Base-by-base conservation (phyloP, 2,113 vertebrate species). In the Myotis lucifugus region DNA sequence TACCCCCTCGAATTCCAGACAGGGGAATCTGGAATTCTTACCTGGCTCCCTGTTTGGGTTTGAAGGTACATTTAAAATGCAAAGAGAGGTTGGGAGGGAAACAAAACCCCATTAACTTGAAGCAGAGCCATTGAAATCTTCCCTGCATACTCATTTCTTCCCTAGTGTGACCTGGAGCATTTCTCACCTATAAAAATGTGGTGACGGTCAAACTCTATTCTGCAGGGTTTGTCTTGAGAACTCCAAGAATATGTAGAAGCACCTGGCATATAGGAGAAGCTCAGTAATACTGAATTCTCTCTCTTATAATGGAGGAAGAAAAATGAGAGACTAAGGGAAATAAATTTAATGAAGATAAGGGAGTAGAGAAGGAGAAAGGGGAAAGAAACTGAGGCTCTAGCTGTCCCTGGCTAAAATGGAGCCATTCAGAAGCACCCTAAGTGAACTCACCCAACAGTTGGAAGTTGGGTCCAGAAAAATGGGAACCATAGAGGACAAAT, bases 1-100 rank as follows among this genome's bases (percentile, higher is more conserved):
- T 72, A 12, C n/a, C 6, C 29, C 25, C 48, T 66, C 46, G 34
- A 95, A 86, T 76, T 84, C 59, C 37, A 88, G 21, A 12, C 18
- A 89, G 50, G 27, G 15, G 12, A 91, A 89, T 72, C n/a, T 59
- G 66, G 34, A 89, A 83, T 74, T 90, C 67, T 82, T 61, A n/a
- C 59, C 23, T 74, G 88, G 76, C 32, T 93, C 64, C 87, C 73
- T 94, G 48, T 78, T 56, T 34, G 76, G 76, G 34, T 21, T 86
- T 89, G 42, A 89, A 86, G 84, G 25, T 3, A 23, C 74, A 81
- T 93, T 91, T 83, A 91, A 94, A 94, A 91, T 40, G 32, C 89
- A 86, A 90, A 92, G 64, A 92, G 69, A 91, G 48, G 32, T 69
- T 61, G 8, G 61, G 23, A 96, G 18, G n/a, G 25, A 94, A 89